A percentile compares a stretch with the other conserved stretches of the same genome.
These are phyloP conservation scores for Manis javanica DNA, from an alignment of 2,797 vertebrate genomes.

Conservation along the genomic window DNA sequence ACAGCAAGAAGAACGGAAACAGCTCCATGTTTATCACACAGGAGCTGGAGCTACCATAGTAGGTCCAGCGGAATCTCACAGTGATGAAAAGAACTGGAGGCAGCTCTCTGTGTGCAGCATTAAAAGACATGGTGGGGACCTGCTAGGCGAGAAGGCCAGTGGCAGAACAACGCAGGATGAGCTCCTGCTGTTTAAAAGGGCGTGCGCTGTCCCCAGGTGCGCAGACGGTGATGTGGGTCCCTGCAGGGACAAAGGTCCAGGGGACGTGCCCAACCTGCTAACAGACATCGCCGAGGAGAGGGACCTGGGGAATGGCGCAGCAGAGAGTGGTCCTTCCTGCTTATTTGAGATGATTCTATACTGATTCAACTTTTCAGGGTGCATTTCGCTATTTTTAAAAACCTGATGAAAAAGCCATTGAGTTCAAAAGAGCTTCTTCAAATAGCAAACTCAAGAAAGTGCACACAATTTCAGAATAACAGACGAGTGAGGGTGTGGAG, in stretches of 20 bases:
- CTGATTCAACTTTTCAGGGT: neutral
- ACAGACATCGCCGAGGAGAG: rapidly evolving
- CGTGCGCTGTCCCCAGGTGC: neutral
- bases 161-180: too few species aligned
- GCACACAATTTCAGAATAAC: rapidly evolving
- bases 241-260: too few species aligned
- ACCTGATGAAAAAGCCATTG: neutral
- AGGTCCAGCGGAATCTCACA: neutral
- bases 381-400: neutral
- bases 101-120: neutral
- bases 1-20: neutral
- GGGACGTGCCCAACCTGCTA: too few species aligned
- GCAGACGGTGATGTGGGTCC: neutral
- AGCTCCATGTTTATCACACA: neutral
- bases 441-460: neutral
- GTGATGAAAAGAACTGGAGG: neutral
- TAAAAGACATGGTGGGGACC: neutral
- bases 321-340: neutral
- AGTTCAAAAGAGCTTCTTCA: neutral
- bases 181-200: neutral
- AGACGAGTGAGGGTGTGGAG: neutral
- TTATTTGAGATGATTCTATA: neutral
- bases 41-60: neutral
- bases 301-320: rapidly evolving
- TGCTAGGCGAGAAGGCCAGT: neutral